Evolutionary conservation across 2,113 vertebrate genomes (phyloP).

Genomic region (Pluvialis apricaria): DNA sequence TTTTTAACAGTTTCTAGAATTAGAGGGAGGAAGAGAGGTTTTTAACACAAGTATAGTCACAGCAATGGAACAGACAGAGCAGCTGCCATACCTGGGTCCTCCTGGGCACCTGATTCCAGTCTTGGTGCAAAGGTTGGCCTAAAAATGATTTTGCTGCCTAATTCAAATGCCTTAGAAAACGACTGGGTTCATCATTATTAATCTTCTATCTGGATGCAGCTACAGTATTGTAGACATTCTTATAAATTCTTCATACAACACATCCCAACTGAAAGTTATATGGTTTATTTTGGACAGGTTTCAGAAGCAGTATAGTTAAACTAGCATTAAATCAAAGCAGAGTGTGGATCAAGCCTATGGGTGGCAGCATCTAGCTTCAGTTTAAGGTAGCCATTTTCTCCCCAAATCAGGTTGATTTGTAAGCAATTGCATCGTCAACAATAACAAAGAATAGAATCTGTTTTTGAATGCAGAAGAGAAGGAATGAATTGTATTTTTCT

Average conservation of each 20-base stretch:
- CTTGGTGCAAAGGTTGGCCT: not conserved
- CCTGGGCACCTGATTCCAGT: not conserved
- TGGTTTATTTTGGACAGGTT: not conserved
- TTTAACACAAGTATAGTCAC: not conserved
- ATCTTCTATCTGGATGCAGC: not conserved
- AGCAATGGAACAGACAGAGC: not conserved
- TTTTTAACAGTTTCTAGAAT: not conserved
- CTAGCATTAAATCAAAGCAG: not conserved
- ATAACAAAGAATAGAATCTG: not conserved
- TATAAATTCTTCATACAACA: not conserved
- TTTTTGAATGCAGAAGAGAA: not conserved
- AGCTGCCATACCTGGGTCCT: not conserved
- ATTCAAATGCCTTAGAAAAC: not conserved
- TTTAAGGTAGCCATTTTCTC: conserved; percentile 4
- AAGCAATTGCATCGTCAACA: not conserved
- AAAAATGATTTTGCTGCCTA: not conserved
- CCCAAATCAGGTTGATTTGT: not conserved
- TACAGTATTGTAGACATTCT: not conserved
- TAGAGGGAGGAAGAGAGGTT: not conserved
- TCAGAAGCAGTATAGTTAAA: not conserved
- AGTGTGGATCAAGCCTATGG: not conserved
- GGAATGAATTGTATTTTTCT: not conserved
- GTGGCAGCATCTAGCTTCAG: conserved; percentile 33
- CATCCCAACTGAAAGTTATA: not conserved
- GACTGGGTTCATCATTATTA: not conserved